These are phyloP conservation scores for Phaethornis superciliosus DNA, from an alignment of 2,113 vertebrate species.

Conservation along the genomic window DNA sequence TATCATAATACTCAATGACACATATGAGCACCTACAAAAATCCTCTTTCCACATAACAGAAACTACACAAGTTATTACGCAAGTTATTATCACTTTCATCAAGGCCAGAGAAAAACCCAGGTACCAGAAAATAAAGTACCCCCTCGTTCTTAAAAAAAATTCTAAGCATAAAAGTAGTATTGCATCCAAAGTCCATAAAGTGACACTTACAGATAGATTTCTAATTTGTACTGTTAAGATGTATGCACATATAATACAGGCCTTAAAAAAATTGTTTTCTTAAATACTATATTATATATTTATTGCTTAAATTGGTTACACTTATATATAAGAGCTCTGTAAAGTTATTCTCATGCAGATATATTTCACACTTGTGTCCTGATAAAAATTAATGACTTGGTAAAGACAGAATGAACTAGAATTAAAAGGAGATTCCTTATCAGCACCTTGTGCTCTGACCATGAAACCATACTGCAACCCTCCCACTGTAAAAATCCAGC, in stretches of 20 bases:
- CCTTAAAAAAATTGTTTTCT: background rate
- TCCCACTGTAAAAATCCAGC: background rate
- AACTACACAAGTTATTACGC: background rate
- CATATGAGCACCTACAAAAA: background rate
- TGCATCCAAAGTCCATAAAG: background rate
- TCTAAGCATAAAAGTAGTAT: background rate
- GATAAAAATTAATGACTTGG: background rate
- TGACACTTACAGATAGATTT: background rate
- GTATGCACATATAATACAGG: background rate
- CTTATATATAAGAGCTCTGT: background rate
- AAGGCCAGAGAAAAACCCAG: background rate
- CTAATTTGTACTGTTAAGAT: background rate
- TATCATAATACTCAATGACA: background rate
- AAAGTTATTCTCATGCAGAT: background rate
- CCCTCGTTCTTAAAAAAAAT: background rate
- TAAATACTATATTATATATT: background rate
- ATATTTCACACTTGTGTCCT: background rate
- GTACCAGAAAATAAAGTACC: background rate
- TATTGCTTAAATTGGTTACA: background rate
- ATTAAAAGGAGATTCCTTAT: background rate
- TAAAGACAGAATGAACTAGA: background rate
- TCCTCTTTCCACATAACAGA: background rate
- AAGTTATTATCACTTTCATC: background rate
- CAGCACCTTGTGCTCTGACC: background rate
- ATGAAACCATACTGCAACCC: background rate